Evolutionary conservation across 2,113 vertebrate genomes (phyloP).

Genomic region (Chlorodrepanis virens): DNA sequence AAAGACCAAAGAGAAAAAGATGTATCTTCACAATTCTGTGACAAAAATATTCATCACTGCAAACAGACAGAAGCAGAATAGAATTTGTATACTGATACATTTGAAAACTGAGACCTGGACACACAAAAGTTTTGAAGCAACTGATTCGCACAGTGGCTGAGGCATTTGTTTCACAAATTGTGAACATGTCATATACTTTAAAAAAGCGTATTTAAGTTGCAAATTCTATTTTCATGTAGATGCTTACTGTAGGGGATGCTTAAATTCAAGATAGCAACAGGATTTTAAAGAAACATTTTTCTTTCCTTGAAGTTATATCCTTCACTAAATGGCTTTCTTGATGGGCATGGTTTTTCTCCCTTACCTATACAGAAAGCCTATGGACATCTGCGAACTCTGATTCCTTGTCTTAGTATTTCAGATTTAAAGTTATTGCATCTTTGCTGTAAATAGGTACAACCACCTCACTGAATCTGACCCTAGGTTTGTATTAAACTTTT

Average conservation of each 20-base stretch:
- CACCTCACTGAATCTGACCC: neutral
- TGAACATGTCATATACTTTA: neutral
- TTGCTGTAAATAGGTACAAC: neutral
- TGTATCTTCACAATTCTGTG: neutral
- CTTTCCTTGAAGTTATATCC: neutral
- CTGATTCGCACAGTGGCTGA: neutral
- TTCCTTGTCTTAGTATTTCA: neutral
- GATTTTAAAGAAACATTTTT: neutral
- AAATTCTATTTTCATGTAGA: neutral
- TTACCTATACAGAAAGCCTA: accelerated
- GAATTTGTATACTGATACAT: neutral
- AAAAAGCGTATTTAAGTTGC: neutral
- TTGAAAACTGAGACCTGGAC: neutral
- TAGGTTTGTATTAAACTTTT: neutral
- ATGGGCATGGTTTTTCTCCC: accelerated
- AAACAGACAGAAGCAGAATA: neutral
- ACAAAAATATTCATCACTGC: neutral
- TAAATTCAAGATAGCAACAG: neutral
- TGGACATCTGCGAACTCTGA: neutral
- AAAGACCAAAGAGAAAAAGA: neutral
- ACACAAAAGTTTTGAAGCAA: neutral
- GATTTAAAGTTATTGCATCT: neutral
- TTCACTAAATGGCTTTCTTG: neutral
- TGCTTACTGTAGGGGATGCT: neutral
- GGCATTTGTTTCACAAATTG: neutral